Evolutionary conservation across 1,140 invertebrate genomes (phyloP).

Genomic region (Drosophila lacertosa): DNA sequence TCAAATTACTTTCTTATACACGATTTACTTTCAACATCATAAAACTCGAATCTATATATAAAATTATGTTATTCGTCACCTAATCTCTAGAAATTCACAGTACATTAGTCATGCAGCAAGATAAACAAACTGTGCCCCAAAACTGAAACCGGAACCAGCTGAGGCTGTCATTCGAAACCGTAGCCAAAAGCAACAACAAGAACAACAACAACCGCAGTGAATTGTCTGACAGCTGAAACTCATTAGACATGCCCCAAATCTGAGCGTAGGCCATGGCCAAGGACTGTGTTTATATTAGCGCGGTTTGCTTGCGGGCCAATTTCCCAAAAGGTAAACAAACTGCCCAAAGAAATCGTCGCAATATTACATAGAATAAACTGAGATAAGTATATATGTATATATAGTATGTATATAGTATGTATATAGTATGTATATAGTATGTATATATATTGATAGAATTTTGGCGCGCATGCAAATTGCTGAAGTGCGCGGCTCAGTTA

Average conservation of each 20-base stretch:
- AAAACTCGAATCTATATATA: conserved; percentile 12
- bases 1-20: no score
- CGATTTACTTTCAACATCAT: not conserved
- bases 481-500: conserved; percentile 31
- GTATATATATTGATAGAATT: conserved; percentile 48
- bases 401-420: not conserved
- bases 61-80: conserved; percentile 18
- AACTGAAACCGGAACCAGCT: conserved; percentile 18
- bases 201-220: conserved; percentile 8
- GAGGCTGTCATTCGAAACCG: conserved; percentile 29
- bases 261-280: conserved; percentile 44
- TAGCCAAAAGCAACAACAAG: not conserved
- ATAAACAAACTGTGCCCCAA: conserved; percentile 24
- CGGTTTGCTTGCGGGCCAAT: conserved; percentile 25
- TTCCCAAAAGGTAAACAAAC: conserved; percentile 64
- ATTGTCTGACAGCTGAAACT: conserved; percentile 36
- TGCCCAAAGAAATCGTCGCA: conserved; percentile 20
- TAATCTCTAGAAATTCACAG: conserved; percentile 31
- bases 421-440: conserved; percentile 13
- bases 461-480: conserved; percentile 50
- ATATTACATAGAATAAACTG: conserved; percentile 12
- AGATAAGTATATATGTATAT: conserved; percentile 15
- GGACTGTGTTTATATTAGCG: conserved; percentile 40
- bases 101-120: conserved; percentile 37
- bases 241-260: conserved; percentile 62